Evolutionary conservation across 2,888 invertebrate genomes (phyloP).

Genomic region (Cosmorhoe ocellata): DNA sequence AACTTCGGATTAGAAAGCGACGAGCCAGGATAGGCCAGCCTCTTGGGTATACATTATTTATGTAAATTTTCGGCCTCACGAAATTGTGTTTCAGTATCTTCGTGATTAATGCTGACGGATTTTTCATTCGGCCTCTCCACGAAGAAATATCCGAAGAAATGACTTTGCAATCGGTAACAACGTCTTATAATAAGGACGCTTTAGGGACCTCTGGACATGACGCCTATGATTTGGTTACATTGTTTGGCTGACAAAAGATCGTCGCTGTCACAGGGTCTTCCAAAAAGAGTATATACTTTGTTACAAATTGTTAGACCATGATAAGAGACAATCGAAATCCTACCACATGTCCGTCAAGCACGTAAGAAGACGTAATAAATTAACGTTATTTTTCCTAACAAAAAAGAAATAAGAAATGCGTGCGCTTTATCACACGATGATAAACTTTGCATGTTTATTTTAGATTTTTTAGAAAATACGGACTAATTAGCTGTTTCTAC

Average conservation of each 20-base stretch:
- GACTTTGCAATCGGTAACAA: slow-evolving; percentile 66
- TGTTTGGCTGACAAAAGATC: slow-evolving; percentile 47
- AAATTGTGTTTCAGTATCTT: slow-evolving; percentile 76
- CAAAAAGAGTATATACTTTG: slow-evolving; percentile 27
- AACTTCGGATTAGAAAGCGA: slow-evolving; percentile 56
- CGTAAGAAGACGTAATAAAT: slow-evolving; percentile 54
- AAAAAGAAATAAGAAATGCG: no score
- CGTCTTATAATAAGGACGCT: slow-evolving; percentile 70
- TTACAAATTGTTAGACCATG: slow-evolving; percentile 28
- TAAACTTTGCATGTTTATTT: no score
- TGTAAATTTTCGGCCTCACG: slow-evolving; percentile 75
- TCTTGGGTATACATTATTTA: slow-evolving; percentile 78
- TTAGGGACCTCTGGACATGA: slow-evolving; percentile 55
- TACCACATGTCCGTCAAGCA: slow-evolving; percentile 52
- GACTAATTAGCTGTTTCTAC: no score
- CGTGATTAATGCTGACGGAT: slow-evolving; percentile 77
- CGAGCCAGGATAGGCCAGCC: slow-evolving; percentile 43
- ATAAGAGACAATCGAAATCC: slow-evolving; percentile 53
- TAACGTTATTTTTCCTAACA: no score
- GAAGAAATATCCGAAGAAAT: slow-evolving; percentile 73
- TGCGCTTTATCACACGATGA: no score
- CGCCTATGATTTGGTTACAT: slow-evolving; percentile 53
- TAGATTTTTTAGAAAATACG: no score
- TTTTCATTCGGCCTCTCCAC: slow-evolving; percentile 69
- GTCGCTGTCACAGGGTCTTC: slow-evolving; percentile 38